Conservation (phyloP, 2,888 invertebrate species). For the Alloscopus bannaensis region DNA sequence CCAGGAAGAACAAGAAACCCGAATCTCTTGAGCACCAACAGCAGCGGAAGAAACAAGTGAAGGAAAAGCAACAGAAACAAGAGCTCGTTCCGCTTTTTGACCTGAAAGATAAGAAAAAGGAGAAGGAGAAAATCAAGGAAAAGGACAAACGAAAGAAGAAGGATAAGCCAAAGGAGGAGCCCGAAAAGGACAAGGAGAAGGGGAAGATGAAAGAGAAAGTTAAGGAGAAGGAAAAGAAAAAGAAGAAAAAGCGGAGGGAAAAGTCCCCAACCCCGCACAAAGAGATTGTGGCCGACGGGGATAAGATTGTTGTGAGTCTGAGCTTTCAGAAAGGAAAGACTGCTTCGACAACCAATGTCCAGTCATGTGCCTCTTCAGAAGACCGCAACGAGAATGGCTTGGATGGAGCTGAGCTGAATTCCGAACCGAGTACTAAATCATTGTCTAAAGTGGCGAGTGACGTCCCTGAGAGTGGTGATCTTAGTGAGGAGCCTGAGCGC, state of each 20-base stretch:
- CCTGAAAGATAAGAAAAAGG: slow-evolving; percentile 34
- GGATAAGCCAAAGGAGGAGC: slow-evolving; percentile 28
- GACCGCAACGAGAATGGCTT: slow-evolving; percentile 35
- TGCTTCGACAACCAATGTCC: slow-evolving; percentile 24
- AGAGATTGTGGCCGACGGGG: slow-evolving; percentile 94
- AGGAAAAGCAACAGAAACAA: slow-evolving; percentile 45
- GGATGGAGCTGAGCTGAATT: slow-evolving; percentile 6
- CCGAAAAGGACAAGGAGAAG: slow-evolving; percentile 44
- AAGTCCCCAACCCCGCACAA: slow-evolving; percentile 84
- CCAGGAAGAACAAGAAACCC: slow-evolving; percentile 25
- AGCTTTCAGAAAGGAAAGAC: slow-evolving; percentile 84
- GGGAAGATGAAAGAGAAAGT: slow-evolving; percentile 32
- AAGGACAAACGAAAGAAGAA: slow-evolving; percentile 39
- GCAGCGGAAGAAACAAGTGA: slow-evolving; percentile 18
- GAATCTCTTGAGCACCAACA: slow-evolving; percentile 26
- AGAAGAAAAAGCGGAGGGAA: slow-evolving; percentile 73
- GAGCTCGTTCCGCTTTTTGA: not conserved
- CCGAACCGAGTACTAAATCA: slow-evolving; percentile 24
- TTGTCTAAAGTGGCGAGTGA: not conserved
- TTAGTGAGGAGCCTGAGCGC: slow-evolving; percentile 28
- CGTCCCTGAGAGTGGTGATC: not conserved
- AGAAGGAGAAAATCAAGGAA: slow-evolving; percentile 29
- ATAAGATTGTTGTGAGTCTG: slow-evolving; percentile 94
- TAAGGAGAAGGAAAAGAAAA: slow-evolving; percentile 73
- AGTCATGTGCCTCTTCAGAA: slow-evolving; percentile 36